Base-by-base conservation (phyloP, 2,113 vertebrate species). In the Proteles cristata region DNA sequence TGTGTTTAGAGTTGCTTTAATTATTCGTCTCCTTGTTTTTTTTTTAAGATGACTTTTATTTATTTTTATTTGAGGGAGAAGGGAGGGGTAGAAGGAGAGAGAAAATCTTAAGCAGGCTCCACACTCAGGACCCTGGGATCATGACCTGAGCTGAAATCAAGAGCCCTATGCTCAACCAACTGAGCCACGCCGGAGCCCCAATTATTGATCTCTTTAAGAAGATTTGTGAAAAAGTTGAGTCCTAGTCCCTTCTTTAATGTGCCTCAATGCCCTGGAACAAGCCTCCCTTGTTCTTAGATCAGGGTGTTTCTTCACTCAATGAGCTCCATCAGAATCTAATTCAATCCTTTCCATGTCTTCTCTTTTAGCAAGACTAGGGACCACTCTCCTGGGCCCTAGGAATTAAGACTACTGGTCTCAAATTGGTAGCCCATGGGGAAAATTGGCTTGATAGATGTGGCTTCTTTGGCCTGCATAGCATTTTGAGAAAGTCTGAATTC, bases 201-300 rank as follows among this genome's bases (percentile, higher is more conserved):
- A 69, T 83, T 96, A 53, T 53, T 77, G 77, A 39, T 82, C 58
- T 94, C 26, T 69, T 92, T 88, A 76, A 76, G 48, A 82, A 94
- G 48, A 58, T 55, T 89, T 68, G 11, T 82, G 66, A n/a, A 58
- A 90, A 66, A 74, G 35, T 21, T 82, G 33, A 94, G 48, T 88
- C 48, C n/a, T 69, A 61, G 7, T 74, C 61, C 31, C 68, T 69
- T 69, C 77, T 88, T 50, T 58, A 31, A 53, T 35, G 43, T 94
- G 50, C 88, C 66, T 83, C 39, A n/a, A 4, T 92, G 33, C 53
- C 83, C 14, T 91, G 55, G 55, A 86, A 81, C 48, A 91, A 9
- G 25, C 23, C 12, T 87, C 81, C 35, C 9, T 74, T 80, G 45
- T 73, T 71, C 45, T 79, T 55, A 55, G 58, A 58, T 80, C 74